Evolutionary conservation across 2,888 invertebrate species (phyloP), one percentile per base, ranked within the genome.

Genomic region (Pandemis corylana): DNA sequence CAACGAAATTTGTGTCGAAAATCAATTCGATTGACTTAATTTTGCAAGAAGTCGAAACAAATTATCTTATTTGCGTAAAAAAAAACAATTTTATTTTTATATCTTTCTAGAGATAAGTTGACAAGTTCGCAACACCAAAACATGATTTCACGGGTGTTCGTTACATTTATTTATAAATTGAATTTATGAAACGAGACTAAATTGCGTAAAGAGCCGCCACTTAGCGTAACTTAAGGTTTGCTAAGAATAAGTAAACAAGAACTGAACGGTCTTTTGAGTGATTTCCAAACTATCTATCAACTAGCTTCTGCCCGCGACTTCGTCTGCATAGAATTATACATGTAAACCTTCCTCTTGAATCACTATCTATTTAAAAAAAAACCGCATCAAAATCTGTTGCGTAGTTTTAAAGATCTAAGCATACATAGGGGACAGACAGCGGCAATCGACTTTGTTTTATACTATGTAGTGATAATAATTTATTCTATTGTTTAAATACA

Each of bases 91-190:
- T 56, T 56, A 56, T 56, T 56, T 56, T 20, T 56, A 20, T 56
- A 56, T 56, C 20, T 56, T 56, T 56, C 15, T 7, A 56, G 53
- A 15, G 20, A 56, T 56, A 56, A 20, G 7, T 56, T 20, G 53
- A 9, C 53, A 56, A 15, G 0, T 56, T 56, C 20, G 53, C 53
- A 56, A 56, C 51, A 15, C 20, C 20, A 15, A 9, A 15, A 15
- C 53, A 15, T 56, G 20, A 56, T 56, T 56, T 56, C 53, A 56
- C 53, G 53, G 53, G 53, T 56, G 9, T 56, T 56, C 53, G 15
- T 56, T 56, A 56, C 53, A 56, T 20, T 56, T 20, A 56, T 56
- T 56, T 56, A 56, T 56, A 56, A 56, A 56, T 56, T 56, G 53
- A 56, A 15, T 56, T 56, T 56, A 56, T 15, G 53, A 56, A 56